A percentile compares a stretch with the other conserved stretches of the same genome.
These are phyloP conservation scores for Amiota mariae DNA, from an alignment of 2,888 invertebrate genomes.

Conservation along the genomic window DNA sequence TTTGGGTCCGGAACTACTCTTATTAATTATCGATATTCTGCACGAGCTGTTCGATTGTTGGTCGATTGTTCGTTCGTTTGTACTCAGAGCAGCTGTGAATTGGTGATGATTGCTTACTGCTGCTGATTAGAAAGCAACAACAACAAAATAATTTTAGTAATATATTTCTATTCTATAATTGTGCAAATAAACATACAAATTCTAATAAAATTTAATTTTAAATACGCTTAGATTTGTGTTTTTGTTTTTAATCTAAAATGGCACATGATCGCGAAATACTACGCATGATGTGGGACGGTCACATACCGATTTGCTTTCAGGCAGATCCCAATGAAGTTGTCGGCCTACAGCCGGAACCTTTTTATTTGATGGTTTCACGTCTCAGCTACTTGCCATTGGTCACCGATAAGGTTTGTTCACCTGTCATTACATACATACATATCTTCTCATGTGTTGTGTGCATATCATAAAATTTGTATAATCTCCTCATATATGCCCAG, in stretches of 20 bases:
- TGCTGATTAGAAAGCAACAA: too few relatives aligned
- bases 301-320: conserved; percentile 93
- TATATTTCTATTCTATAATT: too few relatives aligned
- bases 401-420: conserved; percentile 86
- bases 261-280: conserved; percentile 96
- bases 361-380: conserved; percentile 94
- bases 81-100: too few relatives aligned
- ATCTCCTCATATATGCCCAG: conserved; percentile 71
- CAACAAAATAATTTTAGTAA: too few relatives aligned
- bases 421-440: too few relatives aligned
- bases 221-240: not conserved
- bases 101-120: too few relatives aligned
- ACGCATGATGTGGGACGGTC: conserved; percentile 96
- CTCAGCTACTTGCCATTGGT: conserved; percentile 95
- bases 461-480: not conserved
- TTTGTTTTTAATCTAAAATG: conserved; percentile 76
- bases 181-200: too few relatives aligned
- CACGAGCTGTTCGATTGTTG: too few relatives aligned
- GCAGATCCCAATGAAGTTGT: conserved; percentile 91
- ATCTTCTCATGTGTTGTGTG: not conserved
- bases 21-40: too few relatives aligned
- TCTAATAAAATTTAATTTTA: not conserved
- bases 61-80: too few relatives aligned
- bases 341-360: conserved; percentile 92
- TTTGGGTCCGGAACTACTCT: too few relatives aligned